Conservation (phyloP, 2,113 vertebrate species). For the Merops nubicus region DNA sequence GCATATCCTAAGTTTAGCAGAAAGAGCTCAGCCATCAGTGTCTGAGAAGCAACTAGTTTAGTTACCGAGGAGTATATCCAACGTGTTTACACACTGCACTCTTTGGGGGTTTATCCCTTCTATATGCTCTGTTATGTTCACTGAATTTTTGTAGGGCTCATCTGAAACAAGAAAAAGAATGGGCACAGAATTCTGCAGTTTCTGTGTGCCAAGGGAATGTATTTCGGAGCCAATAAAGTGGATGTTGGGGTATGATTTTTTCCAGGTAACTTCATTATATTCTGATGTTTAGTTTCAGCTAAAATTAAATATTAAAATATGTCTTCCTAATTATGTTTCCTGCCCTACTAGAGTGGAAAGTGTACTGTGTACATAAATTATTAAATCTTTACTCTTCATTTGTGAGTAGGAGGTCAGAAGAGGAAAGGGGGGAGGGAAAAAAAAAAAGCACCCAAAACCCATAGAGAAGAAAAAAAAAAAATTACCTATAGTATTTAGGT, state of each 20-base stretch:
- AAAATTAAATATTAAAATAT: slow-evolving; percentile 37
- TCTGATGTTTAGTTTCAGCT: slow-evolving; percentile 1
- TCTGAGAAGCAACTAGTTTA: background rate
- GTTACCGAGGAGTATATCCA: background rate
- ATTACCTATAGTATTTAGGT: background rate
- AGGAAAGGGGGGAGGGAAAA: no score
- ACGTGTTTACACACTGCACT: accelerated
- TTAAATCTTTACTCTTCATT: background rate
- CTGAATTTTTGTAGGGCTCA: background rate
- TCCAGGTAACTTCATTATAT: background rate
- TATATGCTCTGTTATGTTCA: background rate
- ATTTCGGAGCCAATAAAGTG: background rate
- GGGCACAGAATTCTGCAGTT: background rate
- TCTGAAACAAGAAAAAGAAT: background rate
- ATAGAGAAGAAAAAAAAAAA: background rate
- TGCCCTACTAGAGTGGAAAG: background rate
- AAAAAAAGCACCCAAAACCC: background rate
- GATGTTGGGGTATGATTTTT: background rate
- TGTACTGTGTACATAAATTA: background rate
- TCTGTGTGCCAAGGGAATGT: background rate
- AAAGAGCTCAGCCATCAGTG: background rate
- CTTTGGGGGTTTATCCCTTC: background rate
- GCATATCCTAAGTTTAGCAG: background rate
- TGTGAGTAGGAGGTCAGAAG: background rate
- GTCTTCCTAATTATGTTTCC: slow-evolving; percentile 1